Evolutionary conservation across 2,113 vertebrate species (phyloP), one percentile per base, ranked within the genome.

Genomic region (Sula dactylatra): DNA sequence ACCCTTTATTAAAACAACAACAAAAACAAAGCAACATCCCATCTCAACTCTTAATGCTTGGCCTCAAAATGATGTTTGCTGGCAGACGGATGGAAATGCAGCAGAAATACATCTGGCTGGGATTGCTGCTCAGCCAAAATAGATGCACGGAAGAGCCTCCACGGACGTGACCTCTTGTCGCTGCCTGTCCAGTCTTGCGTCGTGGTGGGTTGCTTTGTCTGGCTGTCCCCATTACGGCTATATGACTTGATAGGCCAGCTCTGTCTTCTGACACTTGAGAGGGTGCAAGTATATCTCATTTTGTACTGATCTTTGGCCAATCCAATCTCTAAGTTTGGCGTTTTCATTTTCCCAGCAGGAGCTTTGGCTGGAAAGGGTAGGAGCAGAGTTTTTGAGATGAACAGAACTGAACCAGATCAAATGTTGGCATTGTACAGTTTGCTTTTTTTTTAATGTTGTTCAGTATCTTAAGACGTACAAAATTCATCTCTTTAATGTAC

Each of bases 141-240:
- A 21, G 80, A 14, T 34, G 18, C 31, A 4, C 3, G 3, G n/a
- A 86, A 78, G 50, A 27, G 5, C 38, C 58, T 77, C 27, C 8
- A 3, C 40, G 64, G 49, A 32, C 0, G 0, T 55, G 18, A 44
- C 3, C 32, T 36, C 45, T 47, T 24, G 13, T 59, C 2, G 4
- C 34, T 82, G 66, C 82, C 69, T 40, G 36, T 24, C 40, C 31
- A 21, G 12, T 17, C 59, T 13, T 2, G 2, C 2, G 2, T 59
- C 73, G 71, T 58, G 36, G 62, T 44, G 52, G n/a, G 22, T 22
- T 56, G 42, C 10, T 42, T 27, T 83, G n/a, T 47, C 49, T 58
- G 54, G 6, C 55, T 66, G 22, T 62, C n/a, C 55, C 31, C 15
- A 1, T 34, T 47, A 19, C 4, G 4, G 58, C 66, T 20, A 2